Conservation (phyloP, 2,888 invertebrate species). For the Tetheella fluctuosa region DNA sequence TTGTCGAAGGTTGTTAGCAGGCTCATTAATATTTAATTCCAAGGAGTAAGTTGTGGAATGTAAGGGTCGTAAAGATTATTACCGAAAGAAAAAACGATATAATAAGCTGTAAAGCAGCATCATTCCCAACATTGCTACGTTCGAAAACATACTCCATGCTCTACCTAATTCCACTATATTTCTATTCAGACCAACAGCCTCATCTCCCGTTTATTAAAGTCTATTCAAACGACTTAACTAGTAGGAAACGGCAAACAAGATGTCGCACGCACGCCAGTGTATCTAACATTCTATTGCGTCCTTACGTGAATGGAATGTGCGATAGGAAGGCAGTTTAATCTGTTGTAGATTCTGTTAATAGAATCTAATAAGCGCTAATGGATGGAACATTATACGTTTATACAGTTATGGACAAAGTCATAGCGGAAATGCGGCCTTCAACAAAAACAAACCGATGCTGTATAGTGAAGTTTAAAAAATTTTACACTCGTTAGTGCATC, state of each 20-base stretch:
- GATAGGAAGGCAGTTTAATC: constrained; percentile 34
- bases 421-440: constrained; percentile 64
- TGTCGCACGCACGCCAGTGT: constrained; percentile 27
- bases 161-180: constrained; percentile 31
- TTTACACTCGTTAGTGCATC: constrained; percentile 82
- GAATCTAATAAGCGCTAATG: constrained; percentile 46
- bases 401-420: constrained; percentile 55
- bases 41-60: constrained; percentile 36
- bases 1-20: constrained; percentile 37
- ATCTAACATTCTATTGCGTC: constrained; percentile 31
- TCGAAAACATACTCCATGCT: constrained; percentile 25
- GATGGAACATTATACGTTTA: constrained; percentile 39
- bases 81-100: constrained; percentile 26
- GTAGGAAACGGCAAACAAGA: constrained; percentile 45
- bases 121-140: background rate
- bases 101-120: constrained; percentile 22
- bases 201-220: constrained; percentile 49
- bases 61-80: constrained; percentile 36
- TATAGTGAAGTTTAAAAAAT: constrained; percentile 67
- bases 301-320: constrained; percentile 33
- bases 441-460: constrained; percentile 73
- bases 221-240: constrained; percentile 43
- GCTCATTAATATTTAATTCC: constrained; percentile 45
- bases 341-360: constrained; percentile 37
- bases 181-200: constrained; percentile 52